phyloP scores from a whole-genome alignment of 2,113 vertebrate genomes.

The Pteronura brasiliensis region DNA sequence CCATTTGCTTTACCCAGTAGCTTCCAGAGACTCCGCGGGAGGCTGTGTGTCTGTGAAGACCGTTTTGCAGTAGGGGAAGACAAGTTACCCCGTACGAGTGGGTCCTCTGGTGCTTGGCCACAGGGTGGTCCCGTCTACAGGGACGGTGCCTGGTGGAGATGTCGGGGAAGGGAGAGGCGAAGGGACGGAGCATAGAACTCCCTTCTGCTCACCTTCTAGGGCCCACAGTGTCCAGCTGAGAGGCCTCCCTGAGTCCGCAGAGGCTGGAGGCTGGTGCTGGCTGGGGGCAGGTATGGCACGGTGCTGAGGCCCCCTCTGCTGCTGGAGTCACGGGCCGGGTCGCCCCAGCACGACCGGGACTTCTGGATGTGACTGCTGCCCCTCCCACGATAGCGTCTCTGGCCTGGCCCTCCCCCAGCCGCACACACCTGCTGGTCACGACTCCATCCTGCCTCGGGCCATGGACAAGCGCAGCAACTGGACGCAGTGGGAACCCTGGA shows the following conservation, averaged over 20 bases:
- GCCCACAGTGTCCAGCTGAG: neutral
- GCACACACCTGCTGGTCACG: rapidly evolving
- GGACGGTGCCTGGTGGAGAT: neutral
- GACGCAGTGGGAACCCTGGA: neutral
- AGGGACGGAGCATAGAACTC: rapidly evolving
- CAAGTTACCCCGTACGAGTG: neutral
- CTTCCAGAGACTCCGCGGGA: no score
- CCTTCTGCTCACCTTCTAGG: rapidly evolving
- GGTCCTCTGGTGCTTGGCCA: neutral
- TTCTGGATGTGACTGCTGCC: neutral
- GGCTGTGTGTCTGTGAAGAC: neutral
- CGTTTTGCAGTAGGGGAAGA: neutral
- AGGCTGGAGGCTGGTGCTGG: neutral
- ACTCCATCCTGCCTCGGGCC: neutral
- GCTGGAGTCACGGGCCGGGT: neutral
- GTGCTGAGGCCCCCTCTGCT: rapidly evolving
- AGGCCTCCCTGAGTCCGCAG: neutral
- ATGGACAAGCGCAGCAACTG: no score
- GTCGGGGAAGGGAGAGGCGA: no score
- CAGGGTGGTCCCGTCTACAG: neutral
- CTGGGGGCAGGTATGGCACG: neutral
- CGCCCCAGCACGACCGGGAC: neutral
- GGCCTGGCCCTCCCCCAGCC: neutral
- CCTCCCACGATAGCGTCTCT: neutral
- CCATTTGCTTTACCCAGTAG: neutral